Evolutionary conservation across 2,113 vertebrate species (phyloP).

Genomic region (Rhabdornis inornatus): DNA sequence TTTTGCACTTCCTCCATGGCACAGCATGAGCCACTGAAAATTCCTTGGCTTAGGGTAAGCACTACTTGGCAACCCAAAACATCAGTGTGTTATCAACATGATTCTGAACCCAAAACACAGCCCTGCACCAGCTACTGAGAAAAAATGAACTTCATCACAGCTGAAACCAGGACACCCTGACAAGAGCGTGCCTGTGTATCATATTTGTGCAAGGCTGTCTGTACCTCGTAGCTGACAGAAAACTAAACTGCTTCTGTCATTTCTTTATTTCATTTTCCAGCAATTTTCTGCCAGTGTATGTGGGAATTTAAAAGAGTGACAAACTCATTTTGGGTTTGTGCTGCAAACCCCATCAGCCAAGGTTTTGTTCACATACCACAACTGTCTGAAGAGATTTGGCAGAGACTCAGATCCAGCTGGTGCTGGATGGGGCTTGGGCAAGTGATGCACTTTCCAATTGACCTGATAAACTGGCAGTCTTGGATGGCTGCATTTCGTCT

Average conservation of each 20-base stretch:
- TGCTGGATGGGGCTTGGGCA: background rate
- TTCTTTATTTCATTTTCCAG: constrained; percentile 42
- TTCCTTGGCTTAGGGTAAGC: background rate
- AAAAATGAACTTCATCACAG: background rate
- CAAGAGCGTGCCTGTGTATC: background rate
- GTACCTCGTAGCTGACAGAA: background rate
- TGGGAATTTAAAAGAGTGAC: constrained; percentile 35
- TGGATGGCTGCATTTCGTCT: background rate
- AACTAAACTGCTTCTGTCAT: constrained; percentile 29
- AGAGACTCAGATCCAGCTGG: background rate
- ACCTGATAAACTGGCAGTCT: background rate
- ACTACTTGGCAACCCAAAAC: background rate
- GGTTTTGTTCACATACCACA: background rate
- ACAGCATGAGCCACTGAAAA: background rate
- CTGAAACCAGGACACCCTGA: background rate
- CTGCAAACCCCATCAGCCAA: background rate
- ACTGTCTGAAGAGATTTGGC: constrained; percentile 13
- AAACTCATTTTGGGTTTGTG: constrained; percentile 45
- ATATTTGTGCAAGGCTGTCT: background rate
- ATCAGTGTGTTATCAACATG: background rate
- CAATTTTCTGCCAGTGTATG: background rate
- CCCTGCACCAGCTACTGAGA: background rate
- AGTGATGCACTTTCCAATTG: background rate
- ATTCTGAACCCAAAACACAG: background rate
- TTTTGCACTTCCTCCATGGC: background rate